Evolutionary conservation across 2,888 invertebrate species (phyloP), one percentile per base, ranked within the genome.

Genomic region (Monoplex corrugatus): DNA sequence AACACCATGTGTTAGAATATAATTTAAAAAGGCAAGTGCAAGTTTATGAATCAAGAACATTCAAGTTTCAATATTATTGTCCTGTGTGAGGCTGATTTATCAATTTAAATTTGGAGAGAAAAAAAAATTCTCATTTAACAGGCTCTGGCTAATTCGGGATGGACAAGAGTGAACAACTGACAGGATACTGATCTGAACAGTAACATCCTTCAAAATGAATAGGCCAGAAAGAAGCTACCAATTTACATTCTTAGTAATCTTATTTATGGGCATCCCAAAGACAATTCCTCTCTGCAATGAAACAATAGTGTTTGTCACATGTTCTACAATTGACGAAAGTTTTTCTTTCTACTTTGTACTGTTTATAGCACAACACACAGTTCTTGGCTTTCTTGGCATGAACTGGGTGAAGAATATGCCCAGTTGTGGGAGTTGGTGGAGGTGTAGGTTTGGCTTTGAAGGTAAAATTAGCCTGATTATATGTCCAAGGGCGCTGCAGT

Each of bases 381-480:
- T 38, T 68, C 32, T 86, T 80, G n/a, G 43, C 16, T 2, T 2
- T 28, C 6, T 23, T 16, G 1, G 16, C 43, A 35, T 38, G 50
- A 44, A 44, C 85, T 8, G 85, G 72, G 23, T 75, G 23, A 40
- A 44, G 3, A 19, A 43, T 5, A 40, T 78, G 78, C 38, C 5
- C 40, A 32, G 72, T 32, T 19, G 82, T 43, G 23, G 44, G 28
- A n/a, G 44, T 5, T 44, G 88, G 85, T 28, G 35, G 23, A 32
- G 38, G 32, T 72, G 2, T 23, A 28, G n/a, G 40, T 2, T n/a
- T 45, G 35, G 85, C 50, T 38, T 89, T 78, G 3, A 72, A 50
- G 6, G 88, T 89, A 43, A 85, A 89, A 72, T 89, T 78, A 0
- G 72, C 40, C 75, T 89, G 88, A 1, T 5, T 32, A n/a, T 75